These are phyloP conservation scores for Heliornis fulica DNA, from an alignment of 2,113 vertebrate species.

Conservation along the genomic window DNA sequence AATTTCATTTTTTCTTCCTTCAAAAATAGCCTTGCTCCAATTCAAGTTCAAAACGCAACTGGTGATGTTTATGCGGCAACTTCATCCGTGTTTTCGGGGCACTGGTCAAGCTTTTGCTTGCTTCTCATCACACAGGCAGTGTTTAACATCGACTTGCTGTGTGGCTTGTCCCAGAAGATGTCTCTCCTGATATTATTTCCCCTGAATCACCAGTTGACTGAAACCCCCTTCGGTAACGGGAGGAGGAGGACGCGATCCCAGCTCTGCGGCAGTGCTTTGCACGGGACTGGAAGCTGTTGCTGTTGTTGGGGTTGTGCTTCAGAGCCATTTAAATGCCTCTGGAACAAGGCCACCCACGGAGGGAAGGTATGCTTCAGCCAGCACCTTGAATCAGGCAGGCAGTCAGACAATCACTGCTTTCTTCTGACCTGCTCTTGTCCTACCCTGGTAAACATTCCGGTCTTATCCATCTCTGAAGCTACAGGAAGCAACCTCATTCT, in stretches of 20 bases:
- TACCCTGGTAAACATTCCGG: background rate
- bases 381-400: background rate
- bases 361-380: background rate
- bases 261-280: background rate
- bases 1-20: background rate
- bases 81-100: background rate
- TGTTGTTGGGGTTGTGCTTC: background rate
- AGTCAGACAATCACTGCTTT: background rate
- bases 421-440: background rate
- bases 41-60: background rate
- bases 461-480: background rate
- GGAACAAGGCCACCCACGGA: background rate
- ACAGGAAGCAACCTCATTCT: background rate
- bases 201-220: background rate
- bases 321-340: background rate
- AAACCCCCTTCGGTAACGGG: background rate
- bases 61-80: rapidly evolving
- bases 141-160: background rate
- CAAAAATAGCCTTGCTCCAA: background rate
- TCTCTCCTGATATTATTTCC: background rate
- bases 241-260: rapidly evolving
- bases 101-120: background rate
- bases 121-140: background rate
- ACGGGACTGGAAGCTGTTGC: background rate
- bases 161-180: background rate